Base-by-base conservation (phyloP, 2,888 invertebrate genomes). In the Protula sp. region DNA sequence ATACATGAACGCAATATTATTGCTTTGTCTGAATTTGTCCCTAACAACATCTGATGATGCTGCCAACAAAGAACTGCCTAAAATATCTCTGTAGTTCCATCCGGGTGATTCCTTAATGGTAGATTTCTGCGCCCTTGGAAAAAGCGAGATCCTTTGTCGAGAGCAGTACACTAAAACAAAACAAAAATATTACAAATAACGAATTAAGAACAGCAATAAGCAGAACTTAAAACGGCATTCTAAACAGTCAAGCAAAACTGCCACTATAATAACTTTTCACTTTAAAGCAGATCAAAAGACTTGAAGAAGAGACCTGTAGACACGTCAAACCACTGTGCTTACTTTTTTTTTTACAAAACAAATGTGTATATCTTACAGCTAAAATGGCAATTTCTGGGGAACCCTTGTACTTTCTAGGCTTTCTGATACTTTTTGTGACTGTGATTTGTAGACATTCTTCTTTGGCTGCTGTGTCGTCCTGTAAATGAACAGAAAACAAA, bases 381-480 rank as follows among this genome's bases (percentile, higher is more conserved):
- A 55, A n/a, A 19, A 55, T 19, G 45, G 30, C 45, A 9, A 56
- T n/a, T 60, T 30, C 51, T 54, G 53, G 27, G 31, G 14, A 9
- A 9, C 5, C 14, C 27, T 53, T 5, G 30, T 14, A 53, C 14
- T 14, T 26, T 4, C 26, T 9, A 19, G 74, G 38, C 19, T 38
- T 9, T 38, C 19, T 38, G 77, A 45, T 72, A 69, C 78, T 74
- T 57, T 75, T 73, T 38, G 78, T 72, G 24, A 82, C 76, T 47
- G 71, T 69, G 47, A 69, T 67, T 54, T 79, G 76, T 55, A 79
- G 69, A 66, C 81, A 80, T n/a, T 73, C 72, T 60, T 78, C 80
- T 30, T 73, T 71, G 31, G 79, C 79, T 24, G 71, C 72, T 62
- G 78, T 79, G 62, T 79, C 80, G 59, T 76, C 78, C 80, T 81